Base-by-base conservation (phyloP, 2,113 vertebrate species). In the Pseudonaja textilis region DNA sequence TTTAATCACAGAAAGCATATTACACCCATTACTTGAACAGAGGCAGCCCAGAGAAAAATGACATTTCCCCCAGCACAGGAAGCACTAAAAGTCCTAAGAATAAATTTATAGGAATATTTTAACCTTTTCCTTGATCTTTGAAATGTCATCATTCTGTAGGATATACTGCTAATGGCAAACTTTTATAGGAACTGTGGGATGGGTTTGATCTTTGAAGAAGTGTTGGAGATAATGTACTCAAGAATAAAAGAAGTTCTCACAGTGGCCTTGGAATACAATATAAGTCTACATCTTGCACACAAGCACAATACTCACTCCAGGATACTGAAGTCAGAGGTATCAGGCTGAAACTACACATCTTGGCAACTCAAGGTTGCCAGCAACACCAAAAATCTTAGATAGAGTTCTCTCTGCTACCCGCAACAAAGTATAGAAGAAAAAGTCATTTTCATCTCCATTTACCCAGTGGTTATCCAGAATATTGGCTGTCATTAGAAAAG, bases 91-190 rank as follows among this genome's bases (percentile, higher is more conserved):
- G 97, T 97, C 97, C 96, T 91, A 93, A 96, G 96, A 97, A 98
- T 97, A 98, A 97, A 97, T 98, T 98, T 98, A 98, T 97, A 98
- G 97, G 98, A 98, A 98, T 98, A 98, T 98, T 98, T 98, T 98
- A 98, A 98, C 98, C 98, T 98, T 98, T 98, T 97, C 97, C 97
- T 97, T 98, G 98, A 98, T 98, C 98, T 97, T 97, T 98, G 97
- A 98, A 98, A 98, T 98, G 98, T 98, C 98, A 98, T 98, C 97
- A 97, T 98, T 98, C 97, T 97, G 97, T 98, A 95, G 97, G 97
- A 97, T 98, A 97, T 96, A 96, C 96, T 91, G 93, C 97, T 96
- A 97, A 97, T 95, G 29, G 94, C 98, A 97, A 98, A 97, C 97
- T 98, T 98, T 98, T 96, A 96, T 96, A 95, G 97, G 93, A 97